Evolutionary conservation across 1,140 invertebrate species (phyloP).

Genomic region (Probaryconus sp.): DNA sequence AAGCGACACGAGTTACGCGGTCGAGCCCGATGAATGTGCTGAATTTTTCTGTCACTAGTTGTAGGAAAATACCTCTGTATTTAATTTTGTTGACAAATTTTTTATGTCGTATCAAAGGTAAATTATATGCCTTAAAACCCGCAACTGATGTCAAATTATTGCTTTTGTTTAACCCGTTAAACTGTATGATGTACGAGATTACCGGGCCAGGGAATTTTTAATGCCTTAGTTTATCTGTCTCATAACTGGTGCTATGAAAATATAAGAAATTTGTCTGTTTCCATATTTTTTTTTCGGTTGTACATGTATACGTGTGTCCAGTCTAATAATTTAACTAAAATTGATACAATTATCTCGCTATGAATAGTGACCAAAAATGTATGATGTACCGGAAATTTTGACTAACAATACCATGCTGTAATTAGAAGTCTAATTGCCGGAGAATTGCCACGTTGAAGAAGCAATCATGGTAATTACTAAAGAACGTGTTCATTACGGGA

Average conservation of each 20-base stretch:
- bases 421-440: conserved; percentile 66
- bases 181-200: too few species aligned
- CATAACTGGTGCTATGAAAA: too few species aligned
- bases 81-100: conserved; percentile 23
- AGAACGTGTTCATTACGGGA: conserved; percentile 62
- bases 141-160: conserved; percentile 43
- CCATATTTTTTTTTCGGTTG: too few species aligned
- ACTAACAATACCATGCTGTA: conserved; percentile 59
- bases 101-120: conserved; percentile 6
- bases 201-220: too few species aligned
- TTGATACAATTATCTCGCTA: conserved; percentile 50
- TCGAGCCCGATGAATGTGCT: conserved; percentile 27
- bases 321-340: too few species aligned
- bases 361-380: conserved; percentile 36
- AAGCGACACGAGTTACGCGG: conserved; percentile 26
- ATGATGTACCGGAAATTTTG: conserved; percentile 51
- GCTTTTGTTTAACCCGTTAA: conserved; percentile 48
- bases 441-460: conserved; percentile 58
- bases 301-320: too few species aligned
- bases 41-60: conserved; percentile 7
- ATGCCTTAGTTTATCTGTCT: too few species aligned
- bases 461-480: conserved; percentile 67
- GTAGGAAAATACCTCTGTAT: conserved; percentile 9
- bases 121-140: conserved; percentile 27
- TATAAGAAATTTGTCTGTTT: too few species aligned